phyloP scores from a whole-genome alignment of 2,797 vertebrate species.

The Darevskia nairensis region DNA sequence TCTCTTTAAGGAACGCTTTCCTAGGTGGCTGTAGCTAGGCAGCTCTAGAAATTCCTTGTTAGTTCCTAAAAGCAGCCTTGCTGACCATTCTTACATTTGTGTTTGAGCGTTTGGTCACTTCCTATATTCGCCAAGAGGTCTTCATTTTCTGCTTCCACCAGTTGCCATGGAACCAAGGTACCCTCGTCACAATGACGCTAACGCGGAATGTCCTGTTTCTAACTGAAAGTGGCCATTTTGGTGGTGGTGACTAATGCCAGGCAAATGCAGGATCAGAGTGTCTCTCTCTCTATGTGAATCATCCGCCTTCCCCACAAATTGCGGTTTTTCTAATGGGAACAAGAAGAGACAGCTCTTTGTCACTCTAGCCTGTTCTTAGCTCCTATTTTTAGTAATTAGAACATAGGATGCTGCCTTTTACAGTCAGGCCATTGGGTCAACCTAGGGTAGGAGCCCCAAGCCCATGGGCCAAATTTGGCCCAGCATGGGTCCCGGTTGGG shows the following conservation, averaged over 20 bases:
- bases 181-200: background rate
- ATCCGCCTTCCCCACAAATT: background rate
- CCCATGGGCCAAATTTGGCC: too few relatives aligned
- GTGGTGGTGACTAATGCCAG: background rate
- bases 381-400: background rate
- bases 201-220: slow-evolving; percentile 1
- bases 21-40: too few relatives aligned
- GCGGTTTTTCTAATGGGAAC: background rate
- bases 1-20: too few relatives aligned
- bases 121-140: background rate
- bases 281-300: slow-evolving; percentile 4
- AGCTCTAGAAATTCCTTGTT: too few relatives aligned
- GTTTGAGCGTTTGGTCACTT: too few relatives aligned
- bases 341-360: background rate
- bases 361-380: background rate
- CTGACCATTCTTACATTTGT: too few relatives aligned
- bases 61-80: too few relatives aligned
- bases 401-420: too few relatives aligned
- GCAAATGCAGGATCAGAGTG: background rate
- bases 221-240: background rate
- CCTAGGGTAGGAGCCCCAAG: too few relatives aligned
- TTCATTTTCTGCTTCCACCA: background rate
- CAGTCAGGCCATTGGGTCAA: too few relatives aligned
- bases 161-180: background rate
- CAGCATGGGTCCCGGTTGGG: too few relatives aligned